Evolutionary conservation across 2,113 vertebrate species (phyloP).

Genomic region (Etheostoma spectabile): DNA sequence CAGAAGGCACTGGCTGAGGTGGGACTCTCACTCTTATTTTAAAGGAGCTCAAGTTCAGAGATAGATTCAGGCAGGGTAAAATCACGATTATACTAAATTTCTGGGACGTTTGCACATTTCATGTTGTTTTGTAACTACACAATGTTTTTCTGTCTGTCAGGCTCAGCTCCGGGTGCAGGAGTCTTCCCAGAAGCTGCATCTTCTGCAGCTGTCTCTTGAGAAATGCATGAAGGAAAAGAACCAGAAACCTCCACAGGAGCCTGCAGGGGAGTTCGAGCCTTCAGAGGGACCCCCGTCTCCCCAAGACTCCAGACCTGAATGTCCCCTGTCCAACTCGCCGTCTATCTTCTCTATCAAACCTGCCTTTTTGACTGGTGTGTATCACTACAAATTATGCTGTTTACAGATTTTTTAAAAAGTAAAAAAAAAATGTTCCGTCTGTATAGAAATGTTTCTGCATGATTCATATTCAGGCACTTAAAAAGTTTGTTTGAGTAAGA

Average conservation of each 20-base stretch:
- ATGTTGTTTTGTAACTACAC: not conserved
- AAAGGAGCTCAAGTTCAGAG: not conserved
- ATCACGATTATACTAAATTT: too few relatives aligned
- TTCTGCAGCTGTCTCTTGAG: slow-evolving; percentile 70
- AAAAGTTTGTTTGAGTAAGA: not conserved
- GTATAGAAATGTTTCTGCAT: not conserved
- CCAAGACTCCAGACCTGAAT: not conserved
- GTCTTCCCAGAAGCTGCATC: slow-evolving; percentile 74
- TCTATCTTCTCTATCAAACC: slow-evolving; percentile 67
- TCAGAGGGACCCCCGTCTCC: not conserved
- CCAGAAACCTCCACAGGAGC: slow-evolving; percentile 10
- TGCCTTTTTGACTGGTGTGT: slow-evolving; percentile 69
- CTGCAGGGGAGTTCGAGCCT: not conserved
- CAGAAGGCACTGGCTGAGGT: slow-evolving; percentile 72
- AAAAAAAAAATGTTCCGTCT: not conserved
- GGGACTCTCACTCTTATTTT: not conserved
- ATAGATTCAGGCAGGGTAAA: not conserved
- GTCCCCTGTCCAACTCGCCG: slow-evolving; percentile 40
- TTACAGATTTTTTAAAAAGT: not conserved
- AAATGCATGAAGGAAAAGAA: slow-evolving; percentile 53
- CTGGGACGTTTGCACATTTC: not conserved
- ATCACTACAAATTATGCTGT: not conserved
- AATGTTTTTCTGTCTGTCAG: slow-evolving; percentile 37
- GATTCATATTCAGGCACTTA: not conserved
- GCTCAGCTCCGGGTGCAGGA: slow-evolving; percentile 68